Conservation (phyloP, 2,113 vertebrate genomes). For the Thunnus maccoyii region DNA sequence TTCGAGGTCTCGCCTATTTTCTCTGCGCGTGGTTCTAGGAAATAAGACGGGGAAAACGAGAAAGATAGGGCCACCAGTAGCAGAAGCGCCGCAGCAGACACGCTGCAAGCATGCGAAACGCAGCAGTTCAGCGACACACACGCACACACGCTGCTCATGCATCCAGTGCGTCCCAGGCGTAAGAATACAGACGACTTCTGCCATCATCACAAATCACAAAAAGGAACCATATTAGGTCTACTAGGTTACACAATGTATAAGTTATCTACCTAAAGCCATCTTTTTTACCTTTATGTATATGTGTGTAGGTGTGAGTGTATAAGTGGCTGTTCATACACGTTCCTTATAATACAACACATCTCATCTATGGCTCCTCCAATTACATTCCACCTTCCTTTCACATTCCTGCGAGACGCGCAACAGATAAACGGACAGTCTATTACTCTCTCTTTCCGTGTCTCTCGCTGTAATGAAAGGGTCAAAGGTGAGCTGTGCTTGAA, state of each 20-base stretch:
- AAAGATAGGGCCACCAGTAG: too few species aligned
- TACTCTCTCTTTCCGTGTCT: not conserved
- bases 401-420: constrained; percentile 4
- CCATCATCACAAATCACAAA: too few species aligned
- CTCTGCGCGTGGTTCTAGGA: too few species aligned
- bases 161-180: too few species aligned
- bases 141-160: too few species aligned
- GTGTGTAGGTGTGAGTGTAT: not conserved
- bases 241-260: not conserved
- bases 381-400: not conserved
- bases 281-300: not conserved
- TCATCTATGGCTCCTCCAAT: not conserved
- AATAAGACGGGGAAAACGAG: too few species aligned
- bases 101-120: too few species aligned
- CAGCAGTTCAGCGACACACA: too few species aligned
- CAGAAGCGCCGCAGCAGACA: too few species aligned
- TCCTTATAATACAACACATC: not conserved
- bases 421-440: not conserved
- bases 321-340: not conserved
- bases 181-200: too few species aligned
- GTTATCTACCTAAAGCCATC: too few species aligned
- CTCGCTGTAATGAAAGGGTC: constrained; percentile 42
- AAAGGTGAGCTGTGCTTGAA: constrained; percentile 57
- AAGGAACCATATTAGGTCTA: not conserved
- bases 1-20: too few species aligned